phyloP scores from a whole-genome alignment of 2,888 invertebrate genomes.

The Tubulanus polymorphus region DNA sequence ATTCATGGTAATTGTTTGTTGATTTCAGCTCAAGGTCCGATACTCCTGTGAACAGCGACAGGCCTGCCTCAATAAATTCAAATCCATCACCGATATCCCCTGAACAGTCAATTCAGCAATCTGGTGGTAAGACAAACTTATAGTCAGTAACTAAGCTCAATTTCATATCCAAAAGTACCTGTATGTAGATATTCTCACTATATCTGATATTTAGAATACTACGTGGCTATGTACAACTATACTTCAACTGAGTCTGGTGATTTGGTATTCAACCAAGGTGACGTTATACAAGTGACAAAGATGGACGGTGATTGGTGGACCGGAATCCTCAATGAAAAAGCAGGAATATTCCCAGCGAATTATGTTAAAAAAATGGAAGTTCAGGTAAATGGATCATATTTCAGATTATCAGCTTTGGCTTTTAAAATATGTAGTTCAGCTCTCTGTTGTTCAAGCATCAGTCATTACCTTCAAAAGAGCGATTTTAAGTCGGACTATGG shows the following conservation, averaged over 20 bases:
- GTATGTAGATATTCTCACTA: too few species aligned
- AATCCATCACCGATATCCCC: too few species aligned
- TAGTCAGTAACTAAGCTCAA: too few species aligned
- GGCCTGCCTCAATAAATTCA: too few species aligned
- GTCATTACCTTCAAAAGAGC: too few species aligned
- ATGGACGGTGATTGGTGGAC: constrained; percentile 99
- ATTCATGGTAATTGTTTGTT: too few species aligned
- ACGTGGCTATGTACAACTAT: constrained; percentile 45
- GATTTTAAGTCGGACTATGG: too few species aligned
- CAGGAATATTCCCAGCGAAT: constrained; percentile 96
- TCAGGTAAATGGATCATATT: constrained; percentile 26
- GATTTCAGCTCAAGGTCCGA: constrained; percentile 2
- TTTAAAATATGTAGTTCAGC: neutral
- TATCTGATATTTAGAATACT: constrained; percentile 32
- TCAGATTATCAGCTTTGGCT: neutral
- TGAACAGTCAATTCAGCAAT: too few species aligned
- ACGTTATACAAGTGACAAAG: constrained; percentile 79
- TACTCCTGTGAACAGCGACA: neutral
- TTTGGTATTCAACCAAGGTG: constrained; percentile 79
- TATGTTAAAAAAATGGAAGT: constrained; percentile 64
- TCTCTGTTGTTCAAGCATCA: too few species aligned
- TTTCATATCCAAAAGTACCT: too few species aligned
- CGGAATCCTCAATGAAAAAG: constrained; percentile 74
- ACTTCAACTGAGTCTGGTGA: constrained; percentile 73
- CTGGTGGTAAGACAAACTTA: too few species aligned